Conservation (phyloP, 2,797 vertebrate species). For the Setipinna tenuifilis region DNA sequence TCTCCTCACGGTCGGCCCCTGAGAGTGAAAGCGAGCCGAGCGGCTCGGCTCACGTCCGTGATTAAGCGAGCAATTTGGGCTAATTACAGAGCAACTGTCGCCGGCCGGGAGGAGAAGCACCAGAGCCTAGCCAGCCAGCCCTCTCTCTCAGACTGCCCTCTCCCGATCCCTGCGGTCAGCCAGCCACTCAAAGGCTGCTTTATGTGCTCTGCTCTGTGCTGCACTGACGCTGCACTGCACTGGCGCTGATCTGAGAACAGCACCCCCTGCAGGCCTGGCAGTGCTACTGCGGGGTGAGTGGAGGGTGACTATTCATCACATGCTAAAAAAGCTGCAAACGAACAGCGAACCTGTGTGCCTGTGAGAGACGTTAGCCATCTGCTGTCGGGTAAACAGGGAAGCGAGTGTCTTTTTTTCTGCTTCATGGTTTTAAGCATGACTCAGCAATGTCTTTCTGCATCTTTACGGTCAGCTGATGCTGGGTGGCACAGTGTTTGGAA, state of each 20-base stretch:
- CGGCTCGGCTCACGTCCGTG: neutral
- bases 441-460: neutral
- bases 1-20: neutral
- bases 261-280: neutral
- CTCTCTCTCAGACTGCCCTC: neutral
- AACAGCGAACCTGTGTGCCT: neutral
- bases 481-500: neutral
- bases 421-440: too few species aligned
- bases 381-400: too few species aligned
- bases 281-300: neutral
- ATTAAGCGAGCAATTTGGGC: constrained; percentile 11
- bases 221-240: neutral
- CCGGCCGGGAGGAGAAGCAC: constrained; percentile 13
- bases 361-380: too few species aligned
- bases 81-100: constrained; percentile 11
- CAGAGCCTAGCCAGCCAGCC: neutral
- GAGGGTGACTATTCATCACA: neutral
- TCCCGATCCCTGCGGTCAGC: neutral
- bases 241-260: neutral
- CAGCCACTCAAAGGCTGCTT: neutral
- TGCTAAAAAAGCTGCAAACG: neutral
- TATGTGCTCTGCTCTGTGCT: neutral
- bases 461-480: neutral
- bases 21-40: neutral
- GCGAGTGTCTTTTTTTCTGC: too few species aligned